Conservation (phyloP, 2,113 vertebrate species). For the Hippocampus barbouri region DNA sequence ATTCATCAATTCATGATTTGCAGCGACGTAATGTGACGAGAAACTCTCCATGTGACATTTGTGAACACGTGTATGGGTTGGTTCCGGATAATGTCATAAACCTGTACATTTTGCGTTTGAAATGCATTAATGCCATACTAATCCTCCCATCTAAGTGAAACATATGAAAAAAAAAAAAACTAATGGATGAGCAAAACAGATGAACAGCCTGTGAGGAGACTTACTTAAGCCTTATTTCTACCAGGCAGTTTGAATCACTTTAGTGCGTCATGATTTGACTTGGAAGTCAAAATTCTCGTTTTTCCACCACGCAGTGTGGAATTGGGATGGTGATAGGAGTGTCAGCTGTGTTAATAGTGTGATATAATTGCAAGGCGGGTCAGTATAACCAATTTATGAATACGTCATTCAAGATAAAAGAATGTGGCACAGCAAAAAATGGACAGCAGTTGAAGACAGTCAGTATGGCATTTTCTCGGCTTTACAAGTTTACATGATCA, state of each 20-base stretch:
- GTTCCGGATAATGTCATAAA: slow-evolving; percentile 32
- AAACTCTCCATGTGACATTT: slow-evolving; percentile 21
- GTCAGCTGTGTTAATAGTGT: not conserved
- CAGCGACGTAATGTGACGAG: not conserved
- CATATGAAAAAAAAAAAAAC: not conserved
- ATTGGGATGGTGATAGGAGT: not conserved
- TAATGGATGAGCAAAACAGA: slow-evolving; percentile 7
- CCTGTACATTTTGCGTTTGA: slow-evolving; percentile 25
- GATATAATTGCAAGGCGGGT: not conserved
- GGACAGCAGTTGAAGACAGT: not conserved
- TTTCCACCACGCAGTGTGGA: not conserved
- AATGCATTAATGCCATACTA: slow-evolving; percentile 31
- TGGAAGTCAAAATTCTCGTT: not conserved
- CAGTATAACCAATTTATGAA: not conserved
- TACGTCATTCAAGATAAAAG: not conserved
- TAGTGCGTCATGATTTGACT: not conserved
- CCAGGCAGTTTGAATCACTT: not conserved
- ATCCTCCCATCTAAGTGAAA: slow-evolving; percentile 25
- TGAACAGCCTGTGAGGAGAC: slow-evolving; percentile 8
- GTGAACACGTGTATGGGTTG: slow-evolving; percentile 29
- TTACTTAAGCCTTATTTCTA: not conserved
- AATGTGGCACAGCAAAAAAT: not conserved
- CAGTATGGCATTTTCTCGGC: not conserved
- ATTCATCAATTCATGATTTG: not conserved
- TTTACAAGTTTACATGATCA: too few relatives aligned